A percentile compares a stretch with the other conserved stretches of the same genome.
phyloP scores from a whole-genome alignment of 2,797 vertebrate species.

The Balearica regulorum region DNA sequence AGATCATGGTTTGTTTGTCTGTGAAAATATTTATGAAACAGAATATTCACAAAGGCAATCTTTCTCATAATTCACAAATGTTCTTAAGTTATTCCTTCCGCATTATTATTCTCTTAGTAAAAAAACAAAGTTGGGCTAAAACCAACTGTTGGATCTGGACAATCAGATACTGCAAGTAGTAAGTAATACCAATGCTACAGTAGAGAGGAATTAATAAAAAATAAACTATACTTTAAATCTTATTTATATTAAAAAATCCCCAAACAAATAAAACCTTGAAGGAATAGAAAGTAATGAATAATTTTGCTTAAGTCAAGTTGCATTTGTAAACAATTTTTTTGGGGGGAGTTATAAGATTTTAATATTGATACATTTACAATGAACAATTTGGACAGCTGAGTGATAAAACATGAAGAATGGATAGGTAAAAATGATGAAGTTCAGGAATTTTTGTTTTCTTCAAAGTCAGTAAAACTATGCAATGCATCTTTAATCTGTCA shows the following conservation, averaged over 20 bases:
- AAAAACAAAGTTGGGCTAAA: background rate
- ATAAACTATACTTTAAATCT: background rate
- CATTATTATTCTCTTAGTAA: background rate
- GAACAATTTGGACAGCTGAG: background rate
- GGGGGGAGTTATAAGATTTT: background rate
- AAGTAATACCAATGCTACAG: background rate
- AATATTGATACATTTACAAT: background rate
- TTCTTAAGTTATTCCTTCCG: background rate
- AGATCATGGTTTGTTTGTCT: background rate
- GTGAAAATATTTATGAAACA: background rate
- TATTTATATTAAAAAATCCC: fast-evolving
- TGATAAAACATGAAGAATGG: background rate
- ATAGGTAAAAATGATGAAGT: background rate
- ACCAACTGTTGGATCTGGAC: background rate
- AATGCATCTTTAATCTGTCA: background rate
- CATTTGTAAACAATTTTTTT: background rate
- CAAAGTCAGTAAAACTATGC: background rate
- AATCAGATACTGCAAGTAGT: background rate
- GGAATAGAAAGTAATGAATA: background rate
- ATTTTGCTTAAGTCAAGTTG: background rate
- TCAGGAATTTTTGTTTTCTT: background rate
- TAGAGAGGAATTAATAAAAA: background rate
- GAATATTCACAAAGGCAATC: background rate
- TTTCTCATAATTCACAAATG: background rate
- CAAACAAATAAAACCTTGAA: background rate